A percentile compares a stretch with the other conserved stretches of the same genome.
phyloP scores from a whole-genome alignment of 1,140 invertebrate species.

The Leptinotarsa lineolata region DNA sequence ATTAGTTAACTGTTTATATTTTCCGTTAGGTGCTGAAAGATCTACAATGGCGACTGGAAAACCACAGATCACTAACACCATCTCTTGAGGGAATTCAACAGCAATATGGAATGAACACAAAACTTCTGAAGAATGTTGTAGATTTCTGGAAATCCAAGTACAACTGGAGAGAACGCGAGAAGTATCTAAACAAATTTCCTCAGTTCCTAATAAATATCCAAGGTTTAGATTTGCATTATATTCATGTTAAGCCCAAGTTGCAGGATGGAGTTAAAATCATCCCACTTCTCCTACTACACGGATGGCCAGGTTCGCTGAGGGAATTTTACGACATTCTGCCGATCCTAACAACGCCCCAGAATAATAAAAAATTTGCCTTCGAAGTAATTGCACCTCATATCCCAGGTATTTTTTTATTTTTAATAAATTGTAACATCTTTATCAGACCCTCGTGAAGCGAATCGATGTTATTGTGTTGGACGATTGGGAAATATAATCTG shows the following conservation, averaged over 20 bases:
- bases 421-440: too few relatives aligned
- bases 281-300: slow-evolving; percentile 81
- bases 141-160: slow-evolving; percentile 80
- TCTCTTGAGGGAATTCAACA: slow-evolving; percentile 73
- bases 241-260: slow-evolving; percentile 64
- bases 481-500: too few relatives aligned
- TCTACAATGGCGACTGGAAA: slow-evolving; percentile 64
- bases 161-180: slow-evolving; percentile 73
- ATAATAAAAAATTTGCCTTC: slow-evolving; percentile 70
- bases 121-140: slow-evolving; percentile 70
- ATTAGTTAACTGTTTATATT: too few relatives aligned
- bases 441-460: too few relatives aligned
- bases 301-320: slow-evolving; percentile 88
- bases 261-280: slow-evolving; percentile 38
- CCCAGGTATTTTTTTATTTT: slow-evolving; percentile 60
- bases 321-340: slow-evolving; percentile 87
- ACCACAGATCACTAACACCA: slow-evolving; percentile 60
- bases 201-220: slow-evolving; percentile 76
- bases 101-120: slow-evolving; percentile 77
- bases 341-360: slow-evolving; percentile 59
- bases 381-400: slow-evolving; percentile 78
- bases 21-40: slow-evolving; percentile 63
- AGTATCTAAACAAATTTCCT: slow-evolving; percentile 69
- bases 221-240: slow-evolving; percentile 65
- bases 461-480: too few relatives aligned